Conservation (phyloP, 2,888 invertebrate genomes). For the Drosophila incognita region DNA sequence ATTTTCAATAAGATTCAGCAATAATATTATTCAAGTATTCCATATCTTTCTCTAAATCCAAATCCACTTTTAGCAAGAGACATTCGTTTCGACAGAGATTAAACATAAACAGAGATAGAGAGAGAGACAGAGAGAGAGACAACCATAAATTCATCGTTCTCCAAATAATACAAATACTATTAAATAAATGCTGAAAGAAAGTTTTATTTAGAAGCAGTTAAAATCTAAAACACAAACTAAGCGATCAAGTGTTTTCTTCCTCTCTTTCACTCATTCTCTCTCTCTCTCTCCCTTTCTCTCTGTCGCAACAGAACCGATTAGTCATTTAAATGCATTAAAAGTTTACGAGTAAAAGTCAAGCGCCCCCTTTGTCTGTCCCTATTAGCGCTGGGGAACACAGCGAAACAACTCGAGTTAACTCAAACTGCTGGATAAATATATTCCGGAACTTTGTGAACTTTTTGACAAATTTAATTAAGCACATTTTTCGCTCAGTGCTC, state of each 20-base stretch:
- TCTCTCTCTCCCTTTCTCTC: neutral
- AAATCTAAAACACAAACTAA: neutral
- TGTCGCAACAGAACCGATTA: slow-evolving; percentile 3
- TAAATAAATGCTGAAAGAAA: neutral
- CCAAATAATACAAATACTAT: neutral
- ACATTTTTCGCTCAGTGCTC: slow-evolving; percentile 59
- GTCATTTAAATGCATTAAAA: slow-evolving; percentile 13
- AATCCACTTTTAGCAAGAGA: neutral
- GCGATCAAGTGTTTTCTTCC: neutral
- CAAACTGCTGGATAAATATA: neutral
- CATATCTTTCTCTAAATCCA: neutral
- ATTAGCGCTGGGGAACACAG: neutral
- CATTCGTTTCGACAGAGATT: neutral
- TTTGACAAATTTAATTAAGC: slow-evolving; percentile 17
- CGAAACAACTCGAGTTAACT: neutral
- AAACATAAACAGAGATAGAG: neutral
- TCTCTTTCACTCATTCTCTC: neutral
- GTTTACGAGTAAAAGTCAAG: slow-evolving; percentile 1
- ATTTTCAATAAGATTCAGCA: too few relatives aligned
- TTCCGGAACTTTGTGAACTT: slow-evolving; percentile 11
- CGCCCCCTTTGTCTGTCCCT: neutral
- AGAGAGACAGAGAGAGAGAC: neutral
- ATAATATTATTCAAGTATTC: neutral
- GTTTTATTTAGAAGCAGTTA: neutral
- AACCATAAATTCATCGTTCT: neutral